Evolutionary conservation across 2,888 invertebrate species (phyloP).

Genomic region (Ptychoptera contaminata): DNA sequence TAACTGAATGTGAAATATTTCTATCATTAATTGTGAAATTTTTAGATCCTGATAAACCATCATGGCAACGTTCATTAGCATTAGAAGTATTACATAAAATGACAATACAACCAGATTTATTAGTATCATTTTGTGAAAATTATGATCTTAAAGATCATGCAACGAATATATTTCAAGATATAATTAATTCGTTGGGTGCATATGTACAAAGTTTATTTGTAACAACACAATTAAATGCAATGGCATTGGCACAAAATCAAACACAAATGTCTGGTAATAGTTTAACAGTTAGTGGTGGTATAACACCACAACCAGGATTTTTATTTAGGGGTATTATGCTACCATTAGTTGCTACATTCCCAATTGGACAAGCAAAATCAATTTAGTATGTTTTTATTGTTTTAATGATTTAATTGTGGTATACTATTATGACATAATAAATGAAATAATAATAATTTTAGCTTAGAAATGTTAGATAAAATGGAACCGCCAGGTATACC

Average conservation of each 20-base stretch:
- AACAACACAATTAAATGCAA: conserved; percentile 39
- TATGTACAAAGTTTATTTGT: conserved; percentile 87
- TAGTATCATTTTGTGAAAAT: conserved; percentile 84
- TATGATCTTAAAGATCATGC: conserved; percentile 92
- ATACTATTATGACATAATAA: neutral
- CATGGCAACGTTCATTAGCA: conserved; percentile 91
- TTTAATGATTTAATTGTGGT: conserved; percentile 3
- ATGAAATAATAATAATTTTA: conserved; percentile 24
- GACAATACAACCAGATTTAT: conserved; percentile 67
- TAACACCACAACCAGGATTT: conserved; percentile 81
- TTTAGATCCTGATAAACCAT: conserved; percentile 88
- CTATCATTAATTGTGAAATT: conserved; percentile 93
- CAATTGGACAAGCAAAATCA: conserved; percentile 73
- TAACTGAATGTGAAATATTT: conserved; percentile 98
- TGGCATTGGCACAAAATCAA: conserved; percentile 8
- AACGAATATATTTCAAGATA: conserved; percentile 86
- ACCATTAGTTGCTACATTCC: conserved; percentile 71
- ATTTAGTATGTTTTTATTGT: conserved; percentile 57
- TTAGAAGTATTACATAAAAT: conserved; percentile 92
- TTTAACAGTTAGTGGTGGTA: conserved; percentile 43
- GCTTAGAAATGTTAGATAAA: conserved; percentile 92
- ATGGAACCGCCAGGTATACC: conserved; percentile 83
- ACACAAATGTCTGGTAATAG: conserved; percentile 7
- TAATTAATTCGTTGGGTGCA: conserved; percentile 83
- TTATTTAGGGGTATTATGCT: conserved; percentile 86